Conservation (phyloP, 2,113 vertebrate species). For the Stegastes partitus region DNA sequence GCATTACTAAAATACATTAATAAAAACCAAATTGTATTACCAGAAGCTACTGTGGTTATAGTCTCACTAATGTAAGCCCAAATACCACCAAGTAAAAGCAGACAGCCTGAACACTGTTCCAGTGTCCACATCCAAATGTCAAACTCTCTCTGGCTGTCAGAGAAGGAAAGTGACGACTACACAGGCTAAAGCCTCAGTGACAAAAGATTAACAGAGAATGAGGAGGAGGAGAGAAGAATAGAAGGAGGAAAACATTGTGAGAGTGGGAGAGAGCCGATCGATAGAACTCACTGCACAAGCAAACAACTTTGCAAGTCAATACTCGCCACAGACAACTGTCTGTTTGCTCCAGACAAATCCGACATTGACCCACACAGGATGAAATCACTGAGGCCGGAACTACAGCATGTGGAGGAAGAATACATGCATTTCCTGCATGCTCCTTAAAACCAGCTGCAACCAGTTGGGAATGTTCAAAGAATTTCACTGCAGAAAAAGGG, state of each 20-base stretch:
- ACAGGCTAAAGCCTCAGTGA: constrained; percentile 7
- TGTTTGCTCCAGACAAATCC: constrained; percentile 13
- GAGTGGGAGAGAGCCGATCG: neutral
- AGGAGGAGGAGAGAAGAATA: constrained; percentile 6
- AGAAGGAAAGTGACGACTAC: neutral
- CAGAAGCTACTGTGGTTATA: rapidly evolving
- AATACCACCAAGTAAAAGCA: constrained; percentile 11
- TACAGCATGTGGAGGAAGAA: constrained; percentile 24
- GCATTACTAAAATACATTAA: neutral
- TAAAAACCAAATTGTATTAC: neutral
- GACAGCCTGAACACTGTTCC: neutral
- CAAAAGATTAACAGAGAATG: neutral
- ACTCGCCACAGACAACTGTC: neutral
- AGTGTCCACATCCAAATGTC: constrained; percentile 17
- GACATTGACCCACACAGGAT: constrained; percentile 8
- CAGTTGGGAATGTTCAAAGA: neutral
- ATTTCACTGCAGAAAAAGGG: no score
- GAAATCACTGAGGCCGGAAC: constrained; percentile 20
- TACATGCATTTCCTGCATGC: constrained; percentile 22
- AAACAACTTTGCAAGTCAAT: constrained; percentile 42
- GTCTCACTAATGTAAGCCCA: neutral
- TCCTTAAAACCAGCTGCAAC: neutral
- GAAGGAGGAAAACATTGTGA: neutral
- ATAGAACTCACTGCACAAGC: constrained; percentile 35
- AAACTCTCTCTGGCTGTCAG: neutral